Evolutionary conservation across 2,113 vertebrate genomes (phyloP), one percentile per base, ranked within the genome.

Genomic region (Chiloscyllium plagiosum): DNA sequence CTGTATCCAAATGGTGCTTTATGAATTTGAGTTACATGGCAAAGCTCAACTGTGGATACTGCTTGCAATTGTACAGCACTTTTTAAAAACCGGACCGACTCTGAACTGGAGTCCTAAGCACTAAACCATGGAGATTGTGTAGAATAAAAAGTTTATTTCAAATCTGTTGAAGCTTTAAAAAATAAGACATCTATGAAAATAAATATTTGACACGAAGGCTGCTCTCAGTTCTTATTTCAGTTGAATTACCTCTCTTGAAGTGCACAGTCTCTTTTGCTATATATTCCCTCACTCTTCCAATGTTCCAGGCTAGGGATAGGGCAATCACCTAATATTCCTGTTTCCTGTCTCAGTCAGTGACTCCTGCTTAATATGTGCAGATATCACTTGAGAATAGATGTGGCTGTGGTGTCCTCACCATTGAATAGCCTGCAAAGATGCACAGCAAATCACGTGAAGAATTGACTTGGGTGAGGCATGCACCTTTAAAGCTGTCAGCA

Each of bases 171-270:
- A 66, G 65, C 61, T 66, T 93, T 66, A 66, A 93, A 93, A 66
- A 90, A 90, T 61, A 65, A 90, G 56, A 93, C 89, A 93, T 93
- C 89, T 93, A 93, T 93, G 66, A 66, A 93, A 92, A 93, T 93
- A 93, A 93, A 66, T 93, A 93, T 93, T 66, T 93, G 89, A 93
- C 61, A 93, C 20, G 37, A 66, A 66, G 33, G 89, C 89, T 93
- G 89, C 33, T 92, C 4, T n/a, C 17, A 33, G 65, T 92, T 65
- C 29, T 93, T 66, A 66, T 66, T 93, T 37, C 5, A 52, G 17
- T 33, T 37, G 61, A 42, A 56, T 37, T 92, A 61, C n/a, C 56
- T 20, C 56, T 37, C n/a, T 5, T 66, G 56, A 42, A 20, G 80
- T 17, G 17, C 89, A 37, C 89, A 37, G 7, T 37, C 61, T 66